Base-by-base conservation (phyloP, 1,140 invertebrate species). In the Atta cephalotes region DNA sequence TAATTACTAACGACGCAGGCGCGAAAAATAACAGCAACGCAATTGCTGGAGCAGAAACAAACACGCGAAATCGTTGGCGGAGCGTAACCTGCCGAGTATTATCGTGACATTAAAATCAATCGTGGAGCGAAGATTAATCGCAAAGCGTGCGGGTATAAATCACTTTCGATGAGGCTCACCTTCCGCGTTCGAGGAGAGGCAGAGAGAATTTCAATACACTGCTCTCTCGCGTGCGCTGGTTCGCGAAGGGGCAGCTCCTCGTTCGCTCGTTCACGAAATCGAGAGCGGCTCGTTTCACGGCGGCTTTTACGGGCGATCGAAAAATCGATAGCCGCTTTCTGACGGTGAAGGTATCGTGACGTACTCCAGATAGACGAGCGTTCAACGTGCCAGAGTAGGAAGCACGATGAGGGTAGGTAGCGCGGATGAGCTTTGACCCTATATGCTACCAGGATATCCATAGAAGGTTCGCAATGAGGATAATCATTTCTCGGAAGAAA, bases 361-460 rank as follows among this genome's bases (percentile, higher is more conserved):
- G 87, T 84, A 86, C 85, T 90, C 88, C 86, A 87, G 80, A 89
- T 90, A 85, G 81, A 51, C 21, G 65, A 85, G 77, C 63, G 6
- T 35, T 6, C 31, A 35, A 51, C 39, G 58, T 21, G n/a, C 56
- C 28, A 14, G 58, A 45, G 25, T 53, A 77, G 16, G 63, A 74
- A 21, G 78, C 31, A 9, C 28, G 39, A 72, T 62, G 56, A 39
- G 56, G 58, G 72, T 25, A 63, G 84, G 56, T 63, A 51, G 60
- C 58, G 28, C 21, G 62, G 66, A 86, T 84, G 90, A 89, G 88
- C 89, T 91, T 63, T 89, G 86, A 91, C 87, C 66, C 82, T 78
- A 78, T 76, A 58, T 18, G 71, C 72, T 60, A 82, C 68, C 45
- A 77, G 71, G 49, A 58, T 85, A 85, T 70, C 71, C 80, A 49